Evolutionary conservation across 2,113 vertebrate genomes (phyloP).

Genomic region (Myotis brandtii): DNA sequence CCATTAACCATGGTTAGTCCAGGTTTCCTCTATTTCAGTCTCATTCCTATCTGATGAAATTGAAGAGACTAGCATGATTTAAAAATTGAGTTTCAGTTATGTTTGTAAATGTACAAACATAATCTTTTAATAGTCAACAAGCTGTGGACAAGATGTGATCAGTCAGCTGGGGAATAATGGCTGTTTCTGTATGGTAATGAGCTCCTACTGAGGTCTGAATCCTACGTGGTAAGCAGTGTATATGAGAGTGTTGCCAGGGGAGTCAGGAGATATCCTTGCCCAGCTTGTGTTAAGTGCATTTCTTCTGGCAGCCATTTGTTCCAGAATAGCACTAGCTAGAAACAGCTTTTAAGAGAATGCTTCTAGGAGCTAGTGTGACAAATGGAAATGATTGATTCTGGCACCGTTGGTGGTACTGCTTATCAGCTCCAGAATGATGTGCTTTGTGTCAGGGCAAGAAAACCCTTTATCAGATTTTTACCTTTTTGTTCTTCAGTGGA

Average conservation of each 20-base stretch:
- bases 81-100: not conserved
- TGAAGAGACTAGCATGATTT: not conserved
- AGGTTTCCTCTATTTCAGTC: not conserved
- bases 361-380: not conserved
- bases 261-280: not conserved
- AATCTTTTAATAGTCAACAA: not conserved
- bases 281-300: not conserved
- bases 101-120: not conserved
- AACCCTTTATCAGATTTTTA: not conserved
- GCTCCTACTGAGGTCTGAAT: not conserved
- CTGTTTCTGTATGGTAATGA: not conserved
- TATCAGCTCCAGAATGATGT: not conserved
- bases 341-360: not conserved
- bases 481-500: not conserved
- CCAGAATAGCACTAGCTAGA: not conserved
- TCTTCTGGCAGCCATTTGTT: slow-evolving; percentile 5
- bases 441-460: not conserved
- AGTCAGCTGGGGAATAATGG: not conserved
- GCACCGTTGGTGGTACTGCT: not conserved
- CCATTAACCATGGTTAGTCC: not conserved
- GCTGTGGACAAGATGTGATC: not conserved
- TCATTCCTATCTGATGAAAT: slow-evolving; percentile 42
- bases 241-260: not conserved
- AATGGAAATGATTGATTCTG: not conserved
- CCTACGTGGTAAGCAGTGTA: not conserved